Percentiles rank a stretch among this genome's conserved stretches.
Conservation (phyloP, 2,113 vertebrate species). For the Crotophaga sulcirostris region DNA sequence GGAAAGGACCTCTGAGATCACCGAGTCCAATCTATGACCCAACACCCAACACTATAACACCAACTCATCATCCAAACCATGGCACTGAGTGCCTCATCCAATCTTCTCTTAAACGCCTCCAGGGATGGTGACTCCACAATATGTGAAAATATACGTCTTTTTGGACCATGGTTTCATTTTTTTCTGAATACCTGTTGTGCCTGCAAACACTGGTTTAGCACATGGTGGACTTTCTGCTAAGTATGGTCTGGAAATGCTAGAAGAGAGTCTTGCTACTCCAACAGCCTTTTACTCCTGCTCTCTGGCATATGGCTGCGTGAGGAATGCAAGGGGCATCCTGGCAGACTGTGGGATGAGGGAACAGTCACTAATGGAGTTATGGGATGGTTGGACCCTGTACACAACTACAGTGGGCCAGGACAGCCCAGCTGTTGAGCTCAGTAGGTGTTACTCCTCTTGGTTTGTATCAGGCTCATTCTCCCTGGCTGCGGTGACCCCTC, state of each 20-base stretch:
- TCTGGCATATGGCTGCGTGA: background rate
- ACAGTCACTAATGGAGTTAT: no score
- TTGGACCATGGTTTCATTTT: background rate
- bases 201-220: background rate
- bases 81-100: no score
- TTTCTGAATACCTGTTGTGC: background rate
- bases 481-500: background rate
- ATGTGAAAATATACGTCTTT: rapidly evolving
- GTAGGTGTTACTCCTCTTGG: background rate
- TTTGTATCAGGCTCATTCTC: no score
- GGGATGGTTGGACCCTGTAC: background rate
- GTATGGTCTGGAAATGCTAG: background rate
- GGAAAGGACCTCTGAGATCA: no score
- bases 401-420: no score
- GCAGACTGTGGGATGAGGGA: rapidly evolving
- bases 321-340: background rate
- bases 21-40: no score
- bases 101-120: no score
- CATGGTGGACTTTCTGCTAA: background rate
- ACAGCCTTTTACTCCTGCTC: background rate
- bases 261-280: background rate
- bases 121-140: no score
- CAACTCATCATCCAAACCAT: no score
- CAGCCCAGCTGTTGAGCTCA: background rate
- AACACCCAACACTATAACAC: no score